A percentile compares a stretch with the other conserved stretches of the same genome.
phyloP scores from a whole-genome alignment of 2,113 vertebrate genomes.

The Delphinapterus leucas region DNA sequence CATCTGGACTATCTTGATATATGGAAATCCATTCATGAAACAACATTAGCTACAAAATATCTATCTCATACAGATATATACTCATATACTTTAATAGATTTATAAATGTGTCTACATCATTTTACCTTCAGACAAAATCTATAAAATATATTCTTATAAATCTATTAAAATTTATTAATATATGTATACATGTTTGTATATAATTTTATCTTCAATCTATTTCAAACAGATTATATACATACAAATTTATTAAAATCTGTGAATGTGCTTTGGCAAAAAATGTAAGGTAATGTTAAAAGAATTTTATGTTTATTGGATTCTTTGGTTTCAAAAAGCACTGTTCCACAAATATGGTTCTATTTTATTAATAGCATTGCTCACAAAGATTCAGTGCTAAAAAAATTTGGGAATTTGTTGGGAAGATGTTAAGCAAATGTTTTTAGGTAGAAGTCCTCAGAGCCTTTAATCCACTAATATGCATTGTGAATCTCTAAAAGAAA shows the following conservation, averaged over 20 bases:
- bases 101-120: background rate
- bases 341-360: slow-evolving; percentile 28
- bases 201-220: slow-evolving; percentile 5
- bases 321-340: slow-evolving; percentile 8
- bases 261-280: background rate
- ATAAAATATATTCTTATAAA: background rate
- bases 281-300: background rate
- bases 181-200: background rate
- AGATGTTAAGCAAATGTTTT: background rate
- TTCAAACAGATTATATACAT: background rate
- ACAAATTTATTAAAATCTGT: background rate
- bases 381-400: background rate
- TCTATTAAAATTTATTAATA: background rate
- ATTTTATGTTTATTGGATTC: background rate
- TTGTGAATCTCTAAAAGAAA: background rate
- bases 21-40: background rate
- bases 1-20: background rate
- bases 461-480: background rate
- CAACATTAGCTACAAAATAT: background rate
- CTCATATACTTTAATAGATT: background rate
- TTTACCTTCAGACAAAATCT: background rate
- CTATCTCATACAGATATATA: background rate
- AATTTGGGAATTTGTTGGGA: background rate
- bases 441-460: background rate
- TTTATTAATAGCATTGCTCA: background rate